Evolutionary conservation across 1,140 invertebrate genomes (phyloP), one percentile per base, ranked within the genome.

Genomic region (Tetramorium simillimum): DNA sequence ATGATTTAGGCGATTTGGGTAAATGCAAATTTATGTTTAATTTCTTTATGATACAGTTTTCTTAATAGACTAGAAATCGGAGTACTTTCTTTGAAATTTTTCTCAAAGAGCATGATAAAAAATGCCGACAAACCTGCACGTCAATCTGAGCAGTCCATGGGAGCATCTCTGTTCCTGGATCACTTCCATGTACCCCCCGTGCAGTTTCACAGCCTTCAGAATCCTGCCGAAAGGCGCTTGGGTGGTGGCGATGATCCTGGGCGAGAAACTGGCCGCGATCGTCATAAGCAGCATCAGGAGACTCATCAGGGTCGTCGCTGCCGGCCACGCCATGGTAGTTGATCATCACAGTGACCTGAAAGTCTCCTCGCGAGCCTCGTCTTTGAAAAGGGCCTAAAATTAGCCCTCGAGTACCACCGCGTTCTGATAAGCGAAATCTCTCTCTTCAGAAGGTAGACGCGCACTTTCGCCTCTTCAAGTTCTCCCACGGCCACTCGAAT

Each of bases 81-180:
- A 77, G 2, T 60, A 24, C 37, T 37, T 77, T 65, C 24, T 65
- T 10, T 12, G 18, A 65, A 78, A 21, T n/a, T 81, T 46, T 56
- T 78, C 6, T 46, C 9, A 7, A 18, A 18, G 2, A 2, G 6
- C 28, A 14, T 87, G 89, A 70, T 53, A 72, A 28, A 33, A 43
- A 0, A 14, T 18, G 21, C 24, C 58, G 7, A 73, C 80, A 7
- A 46, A 84, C 80, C 80, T 84, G 89, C 92, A 93, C n/a, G 94
- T 95, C 3, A 95, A 81, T 58, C 95, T 90, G 0, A 94, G 80
- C 0, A 93, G 70, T 0, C 89, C 63, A 46, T 94, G 90, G 28
- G 94, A 95, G 75, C 95, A 95, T 3, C 91, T 93, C 2, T 92
- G 91, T 76, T 95, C 94, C 28, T 94, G 86, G 6, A 95, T 89